phyloP scores from a whole-genome alignment of 2,797 vertebrate species.

The Sardinella longiceps region DNA sequence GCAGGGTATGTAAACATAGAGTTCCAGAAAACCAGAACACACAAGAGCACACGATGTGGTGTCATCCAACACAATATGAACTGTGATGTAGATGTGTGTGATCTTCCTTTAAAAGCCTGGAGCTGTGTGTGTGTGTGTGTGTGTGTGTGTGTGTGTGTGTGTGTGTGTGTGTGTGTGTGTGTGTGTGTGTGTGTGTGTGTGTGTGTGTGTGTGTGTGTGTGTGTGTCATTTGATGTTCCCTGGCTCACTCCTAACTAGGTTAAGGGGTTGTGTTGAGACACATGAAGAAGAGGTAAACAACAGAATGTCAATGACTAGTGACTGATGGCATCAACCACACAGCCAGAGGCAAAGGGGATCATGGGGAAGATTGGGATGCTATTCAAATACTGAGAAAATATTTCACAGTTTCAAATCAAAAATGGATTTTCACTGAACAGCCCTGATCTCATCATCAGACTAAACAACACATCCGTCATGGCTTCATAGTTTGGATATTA shows the following conservation, averaged over 20 bases:
- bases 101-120: neutral
- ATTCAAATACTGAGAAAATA: no score
- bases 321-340: neutral
- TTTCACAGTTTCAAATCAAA: no score
- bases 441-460: neutral
- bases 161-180: neutral
- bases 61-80: neutral
- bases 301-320: neutral
- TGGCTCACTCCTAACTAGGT: neutral
- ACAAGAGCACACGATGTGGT: neutral
- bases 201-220: neutral
- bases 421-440: neutral
- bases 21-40: conserved; percentile 2
- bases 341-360: neutral
- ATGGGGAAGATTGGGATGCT: no score
- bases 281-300: conserved; percentile 1
- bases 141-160: neutral
- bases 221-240: neutral
- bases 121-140: neutral
- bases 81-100: neutral
- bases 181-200: neutral
- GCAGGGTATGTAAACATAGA: conserved; percentile 33
- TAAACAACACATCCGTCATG: neutral
- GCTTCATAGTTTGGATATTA: neutral
- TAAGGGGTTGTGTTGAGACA: neutral